Evolutionary conservation across 2,113 vertebrate species (phyloP).

Genomic region (Phrynocephalus versicolor): DNA sequence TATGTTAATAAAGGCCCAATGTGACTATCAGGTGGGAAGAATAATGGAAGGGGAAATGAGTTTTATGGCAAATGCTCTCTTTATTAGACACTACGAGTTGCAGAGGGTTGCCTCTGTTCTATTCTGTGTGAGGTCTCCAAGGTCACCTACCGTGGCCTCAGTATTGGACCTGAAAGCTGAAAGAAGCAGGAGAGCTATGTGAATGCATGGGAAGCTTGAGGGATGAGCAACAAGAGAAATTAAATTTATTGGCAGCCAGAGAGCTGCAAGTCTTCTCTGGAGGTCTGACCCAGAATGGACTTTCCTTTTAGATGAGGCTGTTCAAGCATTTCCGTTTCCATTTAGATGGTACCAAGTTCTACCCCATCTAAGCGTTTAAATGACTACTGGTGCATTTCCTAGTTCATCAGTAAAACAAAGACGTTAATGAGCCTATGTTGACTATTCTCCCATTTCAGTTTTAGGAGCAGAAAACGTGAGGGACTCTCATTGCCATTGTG

Average conservation of each 20-base stretch:
- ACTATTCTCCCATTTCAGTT: not conserved
- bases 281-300: not conserved
- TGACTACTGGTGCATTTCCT: not conserved
- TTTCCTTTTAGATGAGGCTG: not conserved
- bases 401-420: accelerated
- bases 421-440: not conserved
- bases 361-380: not conserved
- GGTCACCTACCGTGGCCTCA: not conserved
- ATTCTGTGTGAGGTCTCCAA: not conserved
- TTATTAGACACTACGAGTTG: not conserved
- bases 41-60: no score
- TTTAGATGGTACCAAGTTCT: not conserved
- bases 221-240: not conserved
- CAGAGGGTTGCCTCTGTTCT: not conserved
- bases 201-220: not conserved
- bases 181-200: not conserved
- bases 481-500: no score
- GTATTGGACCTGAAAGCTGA: not conserved
- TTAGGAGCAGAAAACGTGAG: not conserved
- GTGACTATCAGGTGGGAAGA: no score
- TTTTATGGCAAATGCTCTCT: not conserved
- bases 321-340: not conserved
- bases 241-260: not conserved
- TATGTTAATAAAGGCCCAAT: no score
- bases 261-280: accelerated